Percentiles rank a stretch among this genome's conserved stretches.
Evolutionary conservation across 2,888 invertebrate genomes (phyloP).

Genomic region (Cerastis rubricosa): DNA sequence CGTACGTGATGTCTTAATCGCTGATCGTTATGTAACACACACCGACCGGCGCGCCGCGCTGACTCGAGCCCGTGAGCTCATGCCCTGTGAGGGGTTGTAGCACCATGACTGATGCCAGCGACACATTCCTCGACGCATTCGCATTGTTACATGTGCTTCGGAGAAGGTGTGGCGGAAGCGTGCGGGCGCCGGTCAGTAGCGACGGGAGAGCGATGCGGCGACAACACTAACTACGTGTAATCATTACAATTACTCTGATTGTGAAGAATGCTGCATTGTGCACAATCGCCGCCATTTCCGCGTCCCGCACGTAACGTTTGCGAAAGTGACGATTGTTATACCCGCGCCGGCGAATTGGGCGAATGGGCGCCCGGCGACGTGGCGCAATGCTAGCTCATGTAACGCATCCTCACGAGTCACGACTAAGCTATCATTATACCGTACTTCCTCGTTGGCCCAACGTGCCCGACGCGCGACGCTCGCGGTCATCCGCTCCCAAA

Average conservation of each 20-base stretch:
- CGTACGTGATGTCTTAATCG: constrained; percentile 28
- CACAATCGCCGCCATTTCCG: constrained; percentile 49
- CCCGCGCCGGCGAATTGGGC: constrained; percentile 59
- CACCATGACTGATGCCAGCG: neutral
- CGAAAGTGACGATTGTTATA: constrained; percentile 59
- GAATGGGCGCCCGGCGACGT: constrained; percentile 67
- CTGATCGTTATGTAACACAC: constrained; percentile 16
- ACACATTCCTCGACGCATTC: neutral
- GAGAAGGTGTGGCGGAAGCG: constrained; percentile 9
- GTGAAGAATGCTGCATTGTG: constrained; percentile 52
- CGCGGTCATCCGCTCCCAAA: neutral
- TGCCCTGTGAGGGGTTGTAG: too few species aligned
- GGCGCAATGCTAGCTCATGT: constrained; percentile 64
- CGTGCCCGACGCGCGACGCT: neutral
- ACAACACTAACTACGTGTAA: constrained; percentile 35
- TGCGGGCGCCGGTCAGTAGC: neutral
- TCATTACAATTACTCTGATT: constrained; percentile 48
- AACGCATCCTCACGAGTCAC: constrained; percentile 42
- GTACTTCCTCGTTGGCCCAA: constrained; percentile 38
- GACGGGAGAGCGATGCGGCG: neutral
- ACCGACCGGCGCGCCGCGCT: neutral
- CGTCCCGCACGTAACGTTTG: constrained; percentile 60
- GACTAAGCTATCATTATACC: constrained; percentile 7
- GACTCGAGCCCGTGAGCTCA: neutral
- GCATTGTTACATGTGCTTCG: neutral